phyloP scores from a whole-genome alignment of 2,113 vertebrate species.

The Clupea harengus region DNA sequence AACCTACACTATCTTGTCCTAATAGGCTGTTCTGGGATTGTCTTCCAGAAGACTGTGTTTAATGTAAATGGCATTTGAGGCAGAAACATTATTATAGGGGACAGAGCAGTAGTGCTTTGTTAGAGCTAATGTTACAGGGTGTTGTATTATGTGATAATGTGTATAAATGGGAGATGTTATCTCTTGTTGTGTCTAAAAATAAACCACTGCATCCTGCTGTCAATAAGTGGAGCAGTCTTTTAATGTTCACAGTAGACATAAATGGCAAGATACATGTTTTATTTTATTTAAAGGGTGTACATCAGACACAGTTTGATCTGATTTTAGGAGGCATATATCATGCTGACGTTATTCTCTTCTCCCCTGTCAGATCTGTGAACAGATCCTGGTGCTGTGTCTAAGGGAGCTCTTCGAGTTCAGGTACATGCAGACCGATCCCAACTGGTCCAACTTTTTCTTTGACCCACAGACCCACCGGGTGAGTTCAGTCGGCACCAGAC shows the following conservation, averaged over 20 bases:
- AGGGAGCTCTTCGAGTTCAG: constrained; percentile 94
- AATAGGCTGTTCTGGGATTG: neutral
- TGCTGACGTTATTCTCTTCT: neutral
- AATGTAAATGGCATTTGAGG: neutral
- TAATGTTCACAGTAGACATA: neutral
- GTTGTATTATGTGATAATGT: neutral
- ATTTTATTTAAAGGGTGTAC: neutral
- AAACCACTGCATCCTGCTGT: neutral
- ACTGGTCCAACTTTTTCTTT: constrained; percentile 99
- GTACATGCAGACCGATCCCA: constrained; percentile 98
- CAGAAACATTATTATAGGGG: neutral
- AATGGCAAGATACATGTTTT: neutral
- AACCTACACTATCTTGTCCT: neutral
- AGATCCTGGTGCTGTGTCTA: constrained; percentile 89
- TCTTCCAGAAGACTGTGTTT: neutral
- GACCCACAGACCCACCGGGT: constrained; percentile 90
- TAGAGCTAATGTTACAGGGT: neutral
- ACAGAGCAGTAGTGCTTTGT: neutral
- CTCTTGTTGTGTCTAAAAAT: neutral
- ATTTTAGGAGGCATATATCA: neutral
- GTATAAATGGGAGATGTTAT: neutral
- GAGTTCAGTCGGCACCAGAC: constrained; percentile 41
- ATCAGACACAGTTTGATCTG: neutral
- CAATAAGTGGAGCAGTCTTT: neutral
- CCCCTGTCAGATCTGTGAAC: constrained; percentile 82